Conservation (phyloP, 2,113 vertebrate species). For the Seriola quinqueradiata region DNA sequence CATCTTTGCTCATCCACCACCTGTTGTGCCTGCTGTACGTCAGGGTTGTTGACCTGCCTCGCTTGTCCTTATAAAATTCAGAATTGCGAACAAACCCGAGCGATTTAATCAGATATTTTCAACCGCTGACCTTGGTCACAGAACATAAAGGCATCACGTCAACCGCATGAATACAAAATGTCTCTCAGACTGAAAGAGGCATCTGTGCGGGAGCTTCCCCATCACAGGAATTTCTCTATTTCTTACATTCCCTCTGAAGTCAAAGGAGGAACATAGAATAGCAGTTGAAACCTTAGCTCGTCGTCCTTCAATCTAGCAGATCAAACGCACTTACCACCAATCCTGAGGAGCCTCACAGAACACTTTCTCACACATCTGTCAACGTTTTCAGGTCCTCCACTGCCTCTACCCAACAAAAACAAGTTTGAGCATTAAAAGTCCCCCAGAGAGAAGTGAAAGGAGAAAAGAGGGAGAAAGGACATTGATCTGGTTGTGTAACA, state of each 20-base stretch:
- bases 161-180: constrained; percentile 54
- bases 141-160: constrained; percentile 50
- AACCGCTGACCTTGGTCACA: constrained; percentile 64
- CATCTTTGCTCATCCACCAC: neutral
- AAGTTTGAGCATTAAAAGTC: constrained; percentile 68
- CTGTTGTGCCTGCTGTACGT: constrained; percentile 34
- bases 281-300: constrained; percentile 54
- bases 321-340: constrained; percentile 55
- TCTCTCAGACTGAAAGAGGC: constrained; percentile 34
- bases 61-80: constrained; percentile 41
- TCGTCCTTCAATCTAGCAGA: constrained; percentile 52
- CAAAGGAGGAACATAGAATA: constrained; percentile 42
- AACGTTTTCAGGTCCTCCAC: constrained; percentile 43
- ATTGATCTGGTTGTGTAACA: constrained; percentile 81
- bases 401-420: constrained; percentile 45
- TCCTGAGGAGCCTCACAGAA: constrained; percentile 45
- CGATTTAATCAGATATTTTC: constrained; percentile 61
- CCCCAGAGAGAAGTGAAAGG: constrained; percentile 50
- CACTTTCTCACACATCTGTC: constrained; percentile 58
- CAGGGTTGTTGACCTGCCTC: constrained; percentile 20
- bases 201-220: constrained; percentile 47
- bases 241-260: constrained; percentile 61
- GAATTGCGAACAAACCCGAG: constrained; percentile 42
- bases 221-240: constrained; percentile 53
- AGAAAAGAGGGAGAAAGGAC: constrained; percentile 51